Evolutionary conservation across 1,140 invertebrate genomes (phyloP).

Genomic region (Drosophila quadrilineata): DNA sequence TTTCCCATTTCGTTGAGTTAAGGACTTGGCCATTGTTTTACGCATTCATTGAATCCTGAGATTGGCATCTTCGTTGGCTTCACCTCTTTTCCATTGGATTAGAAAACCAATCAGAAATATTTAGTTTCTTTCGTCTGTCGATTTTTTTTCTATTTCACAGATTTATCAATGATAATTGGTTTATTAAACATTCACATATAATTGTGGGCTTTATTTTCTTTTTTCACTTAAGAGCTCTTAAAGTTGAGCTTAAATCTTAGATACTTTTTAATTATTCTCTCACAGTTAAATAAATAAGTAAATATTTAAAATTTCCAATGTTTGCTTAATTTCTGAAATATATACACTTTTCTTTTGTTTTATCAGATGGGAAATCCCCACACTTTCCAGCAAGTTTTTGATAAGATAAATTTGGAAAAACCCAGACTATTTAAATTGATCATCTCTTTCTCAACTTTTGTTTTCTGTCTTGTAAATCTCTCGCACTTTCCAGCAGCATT

Average conservation of each 20-base stretch:
- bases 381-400: background rate
- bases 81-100: background rate
- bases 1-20: slow-evolving; percentile 42
- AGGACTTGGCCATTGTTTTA: slow-evolving; percentile 12
- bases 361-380: no score
- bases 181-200: no score
- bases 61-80: background rate
- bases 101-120: background rate
- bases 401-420: no score
- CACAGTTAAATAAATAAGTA: no score
- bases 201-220: no score
- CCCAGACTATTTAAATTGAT: no score
- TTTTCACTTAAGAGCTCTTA: no score
- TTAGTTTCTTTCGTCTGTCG: background rate
- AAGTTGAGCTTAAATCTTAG: no score
- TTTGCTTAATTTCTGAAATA: no score
- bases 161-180: background rate
- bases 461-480: background rate
- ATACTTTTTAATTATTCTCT: no score
- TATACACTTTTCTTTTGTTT: no score
- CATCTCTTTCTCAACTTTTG: background rate
- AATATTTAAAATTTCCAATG: no score
- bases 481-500: background rate
- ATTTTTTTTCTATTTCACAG: background rate
- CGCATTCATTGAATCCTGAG: slow-evolving; percentile 8